phyloP scores from a whole-genome alignment of 1,140 invertebrate species.

The Carposina sasakii region DNA sequence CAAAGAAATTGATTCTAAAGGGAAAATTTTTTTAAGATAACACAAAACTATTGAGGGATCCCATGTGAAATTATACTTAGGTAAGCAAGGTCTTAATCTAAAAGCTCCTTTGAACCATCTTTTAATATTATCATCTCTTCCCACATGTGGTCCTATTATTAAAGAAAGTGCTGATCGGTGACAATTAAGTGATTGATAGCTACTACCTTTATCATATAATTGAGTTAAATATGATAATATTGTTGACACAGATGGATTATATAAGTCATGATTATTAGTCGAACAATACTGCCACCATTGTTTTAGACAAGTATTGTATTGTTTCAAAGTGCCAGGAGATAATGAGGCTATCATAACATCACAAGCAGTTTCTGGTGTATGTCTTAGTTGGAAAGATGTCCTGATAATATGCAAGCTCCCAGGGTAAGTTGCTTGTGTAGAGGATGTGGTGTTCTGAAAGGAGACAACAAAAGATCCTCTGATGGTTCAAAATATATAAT shows the following conservation, averaged over 20 bases:
- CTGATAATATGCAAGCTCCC: too few species aligned
- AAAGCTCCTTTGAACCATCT: background rate
- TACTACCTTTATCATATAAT: background rate
- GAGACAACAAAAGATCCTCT: too few species aligned
- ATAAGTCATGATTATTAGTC: background rate
- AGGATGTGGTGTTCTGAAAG: too few species aligned
- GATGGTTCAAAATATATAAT: too few species aligned
- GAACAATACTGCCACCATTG: background rate
- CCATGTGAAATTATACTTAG: conserved; percentile 1
- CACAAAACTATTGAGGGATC: background rate
- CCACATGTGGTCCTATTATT: background rate
- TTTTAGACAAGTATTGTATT: too few species aligned
- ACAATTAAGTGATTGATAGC: background rate
- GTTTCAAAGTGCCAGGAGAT: too few species aligned
- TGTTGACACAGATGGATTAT: background rate
- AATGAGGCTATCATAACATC: too few species aligned
- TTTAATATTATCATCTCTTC: background rate
- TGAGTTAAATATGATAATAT: background rate
- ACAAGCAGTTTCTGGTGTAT: too few species aligned
- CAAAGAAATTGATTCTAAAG: background rate
- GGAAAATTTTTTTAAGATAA: background rate
- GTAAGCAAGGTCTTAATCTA: background rate
- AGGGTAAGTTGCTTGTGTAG: too few species aligned
- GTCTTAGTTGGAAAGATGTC: too few species aligned
- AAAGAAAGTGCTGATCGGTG: background rate